phyloP scores from a whole-genome alignment of 2,113 vertebrate species.

The Apus apus region DNA sequence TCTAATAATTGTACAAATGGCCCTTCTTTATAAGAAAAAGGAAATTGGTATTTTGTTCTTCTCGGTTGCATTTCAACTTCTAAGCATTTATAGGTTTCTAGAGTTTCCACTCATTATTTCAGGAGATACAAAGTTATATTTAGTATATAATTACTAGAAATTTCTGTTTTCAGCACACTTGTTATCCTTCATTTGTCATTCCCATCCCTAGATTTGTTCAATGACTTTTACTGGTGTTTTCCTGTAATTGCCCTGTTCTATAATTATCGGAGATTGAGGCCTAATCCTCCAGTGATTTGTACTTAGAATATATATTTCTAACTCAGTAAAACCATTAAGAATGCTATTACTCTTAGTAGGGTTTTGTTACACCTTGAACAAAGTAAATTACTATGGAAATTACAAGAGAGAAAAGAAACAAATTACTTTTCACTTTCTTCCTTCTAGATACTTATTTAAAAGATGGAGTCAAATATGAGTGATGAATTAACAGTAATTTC shows the following conservation, averaged over 20 bases:
- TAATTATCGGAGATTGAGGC: background rate
- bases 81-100: background rate
- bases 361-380: background rate
- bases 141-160: background rate
- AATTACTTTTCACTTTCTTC: background rate
- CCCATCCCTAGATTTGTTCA: background rate
- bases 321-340: background rate
- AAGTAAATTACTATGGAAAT: background rate
- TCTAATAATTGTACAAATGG: background rate
- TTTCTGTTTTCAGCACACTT: background rate
- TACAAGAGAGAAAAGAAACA: background rate
- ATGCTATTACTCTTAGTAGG: background rate
- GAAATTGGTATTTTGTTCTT: background rate
- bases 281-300: background rate
- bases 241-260: background rate
- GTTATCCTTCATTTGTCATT: background rate
- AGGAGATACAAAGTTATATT: background rate
- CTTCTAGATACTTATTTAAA: background rate
- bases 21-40: background rate
- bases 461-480: background rate
- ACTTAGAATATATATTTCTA: background rate
- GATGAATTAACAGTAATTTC: background rate
- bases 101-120: background rate
- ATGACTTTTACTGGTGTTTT: background rate
- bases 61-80: background rate